Base-by-base conservation (phyloP, 1,140 invertebrate genomes). In the Apis florea region DNA sequence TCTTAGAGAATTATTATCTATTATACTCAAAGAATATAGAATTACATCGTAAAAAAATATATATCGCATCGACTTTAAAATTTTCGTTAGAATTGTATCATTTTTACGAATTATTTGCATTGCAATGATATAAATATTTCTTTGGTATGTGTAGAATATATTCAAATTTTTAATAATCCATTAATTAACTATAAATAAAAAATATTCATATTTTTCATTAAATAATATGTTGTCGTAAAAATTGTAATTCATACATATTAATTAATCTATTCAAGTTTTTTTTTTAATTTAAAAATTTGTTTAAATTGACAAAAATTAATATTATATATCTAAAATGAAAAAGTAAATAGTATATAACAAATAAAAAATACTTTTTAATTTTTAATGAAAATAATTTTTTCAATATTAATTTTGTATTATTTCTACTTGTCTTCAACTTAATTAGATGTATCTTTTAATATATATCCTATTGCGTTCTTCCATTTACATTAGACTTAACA, bases 81-180 rank as follows among this genome's bases (percentile, higher is more conserved):
- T 53, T 74, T 63, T 63, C 59, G 24, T 49, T 53, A 19, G 13
- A 53, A 40, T 31, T 31, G 19, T 51, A 17, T 10, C 17, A 6
- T 4, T 19, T 49, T 31, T 31, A n/a, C 15, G 3, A 49, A 49
- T n/a, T 19, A 1, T n/a, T 13, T 56, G 19, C 21, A 24, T 26
- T 24, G n/a, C 51, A 47, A 1, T 19, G 74, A 77, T 51, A 51
- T 17, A 77, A 31, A 77, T 68, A 68, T 24, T 75, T 3, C 13
- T 24, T 66, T 75, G n/a, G n/a, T 26, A 2, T 26, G 17, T 11
- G 8, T 12, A 31, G 49, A 40, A 31, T 24, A 51, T 53, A 51
- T 40, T 40, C 59, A 58, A 11, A 21, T 58, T 66, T 31, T 31
- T 31, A 31, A 31, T 31, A 53, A 26, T 53, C 19, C 19, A 61